Evolutionary conservation across 1,140 invertebrate species (phyloP).

Genomic region (Drosophila malerkotliana): DNA sequence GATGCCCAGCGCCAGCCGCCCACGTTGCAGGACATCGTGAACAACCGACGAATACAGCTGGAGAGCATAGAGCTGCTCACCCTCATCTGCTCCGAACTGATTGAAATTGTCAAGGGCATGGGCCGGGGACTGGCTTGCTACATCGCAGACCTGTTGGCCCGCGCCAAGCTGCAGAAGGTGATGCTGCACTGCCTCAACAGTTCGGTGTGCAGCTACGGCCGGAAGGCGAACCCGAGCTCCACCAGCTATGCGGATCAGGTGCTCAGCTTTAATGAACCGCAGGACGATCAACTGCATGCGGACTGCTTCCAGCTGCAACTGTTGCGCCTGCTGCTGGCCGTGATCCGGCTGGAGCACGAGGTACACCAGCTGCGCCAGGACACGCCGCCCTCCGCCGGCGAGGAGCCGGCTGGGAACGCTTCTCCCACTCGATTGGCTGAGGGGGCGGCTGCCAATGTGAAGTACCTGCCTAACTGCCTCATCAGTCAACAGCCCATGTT

Average conservation of each 20-base stretch:
- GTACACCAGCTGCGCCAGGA: slow-evolving; percentile 86
- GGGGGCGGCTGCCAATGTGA: slow-evolving; percentile 83
- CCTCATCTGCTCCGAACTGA: slow-evolving; percentile 90
- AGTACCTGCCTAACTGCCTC: slow-evolving; percentile 87
- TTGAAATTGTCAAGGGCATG: slow-evolving; percentile 92
- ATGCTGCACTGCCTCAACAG: slow-evolving; percentile 93
- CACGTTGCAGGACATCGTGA: slow-evolving; percentile 89
- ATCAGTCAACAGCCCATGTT: slow-evolving; percentile 95
- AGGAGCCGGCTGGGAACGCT: slow-evolving; percentile 57
- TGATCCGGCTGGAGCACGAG: slow-evolving; percentile 92
- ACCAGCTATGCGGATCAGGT: slow-evolving; percentile 92
- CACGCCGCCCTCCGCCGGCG: slow-evolving; percentile 41
- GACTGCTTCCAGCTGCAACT: slow-evolving; percentile 92
- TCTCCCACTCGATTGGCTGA: slow-evolving; percentile 75
- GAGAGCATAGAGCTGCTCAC: slow-evolving; percentile 91
- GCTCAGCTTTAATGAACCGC: slow-evolving; percentile 91
- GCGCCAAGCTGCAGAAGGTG: slow-evolving; percentile 95
- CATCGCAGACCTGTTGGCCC: slow-evolving; percentile 91
- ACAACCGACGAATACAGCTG: slow-evolving; percentile 91
- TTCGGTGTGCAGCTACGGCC: slow-evolving; percentile 86
- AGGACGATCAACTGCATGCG: slow-evolving; percentile 87
- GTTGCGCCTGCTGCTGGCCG: slow-evolving; percentile 87
- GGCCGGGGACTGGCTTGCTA: slow-evolving; percentile 92
- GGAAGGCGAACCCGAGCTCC: background rate
- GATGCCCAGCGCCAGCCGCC: slow-evolving; percentile 86